Evolutionary conservation across 2,888 invertebrate species (phyloP).

Genomic region (Macroteleia sp.): DNA sequence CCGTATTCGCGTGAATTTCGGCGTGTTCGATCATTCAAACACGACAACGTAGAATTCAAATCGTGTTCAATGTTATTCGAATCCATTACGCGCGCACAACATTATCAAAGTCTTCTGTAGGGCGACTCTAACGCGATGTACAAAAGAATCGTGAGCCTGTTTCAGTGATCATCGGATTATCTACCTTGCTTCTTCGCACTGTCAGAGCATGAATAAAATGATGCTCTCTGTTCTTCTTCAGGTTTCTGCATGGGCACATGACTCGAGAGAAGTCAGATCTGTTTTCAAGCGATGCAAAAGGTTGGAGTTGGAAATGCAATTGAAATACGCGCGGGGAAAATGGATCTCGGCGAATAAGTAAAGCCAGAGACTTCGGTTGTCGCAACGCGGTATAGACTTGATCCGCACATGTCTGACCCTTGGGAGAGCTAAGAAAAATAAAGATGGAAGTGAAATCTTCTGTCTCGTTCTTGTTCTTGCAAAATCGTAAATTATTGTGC

Average conservation of each 20-base stretch:
- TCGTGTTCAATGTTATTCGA: conserved; percentile 44
- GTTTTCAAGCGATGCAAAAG: conserved; percentile 38
- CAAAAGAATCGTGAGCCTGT: conserved; percentile 19
- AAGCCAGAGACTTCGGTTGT: conserved; percentile 33
- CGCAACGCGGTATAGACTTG: conserved; percentile 27
- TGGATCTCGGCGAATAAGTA: conserved; percentile 43
- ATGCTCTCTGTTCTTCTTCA: not conserved
- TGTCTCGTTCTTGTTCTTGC: not conserved
- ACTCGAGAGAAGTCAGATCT: conserved; percentile 28
- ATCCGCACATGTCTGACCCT: conserved; percentile 51
- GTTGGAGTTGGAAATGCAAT: conserved; percentile 54
- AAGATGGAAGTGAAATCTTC: no score
- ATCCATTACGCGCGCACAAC: conserved; percentile 35
- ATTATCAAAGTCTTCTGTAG: conserved; percentile 28
- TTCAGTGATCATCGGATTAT: conserved; percentile 38
- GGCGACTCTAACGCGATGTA: conserved; percentile 24
- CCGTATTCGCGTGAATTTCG: conserved; percentile 18
- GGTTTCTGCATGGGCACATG: conserved; percentile 14
- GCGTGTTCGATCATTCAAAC: conserved; percentile 47
- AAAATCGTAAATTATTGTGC: conserved; percentile 17
- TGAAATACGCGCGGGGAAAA: conserved; percentile 49
- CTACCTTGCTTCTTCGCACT: not conserved
- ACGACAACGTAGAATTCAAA: conserved; percentile 45
- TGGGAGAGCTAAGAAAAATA: conserved; percentile 30
- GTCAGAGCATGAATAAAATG: conserved; percentile 6